Evolutionary conservation across 2,113 vertebrate genomes (phyloP).

Genomic region (Corythornis cristatus): DNA sequence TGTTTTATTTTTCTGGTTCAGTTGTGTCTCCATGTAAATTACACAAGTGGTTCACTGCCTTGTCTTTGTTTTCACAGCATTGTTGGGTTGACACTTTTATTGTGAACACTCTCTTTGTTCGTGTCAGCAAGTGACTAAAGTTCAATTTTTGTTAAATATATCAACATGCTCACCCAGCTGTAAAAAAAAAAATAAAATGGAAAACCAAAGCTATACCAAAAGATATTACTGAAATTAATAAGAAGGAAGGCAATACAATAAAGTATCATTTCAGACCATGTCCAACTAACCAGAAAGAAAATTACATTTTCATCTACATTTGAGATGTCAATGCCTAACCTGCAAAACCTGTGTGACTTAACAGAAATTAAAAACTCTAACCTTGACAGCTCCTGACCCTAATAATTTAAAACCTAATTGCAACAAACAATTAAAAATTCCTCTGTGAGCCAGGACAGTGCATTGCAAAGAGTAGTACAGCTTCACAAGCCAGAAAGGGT

Average conservation of each 20-base stretch:
- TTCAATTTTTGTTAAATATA: background rate
- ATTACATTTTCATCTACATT: background rate
- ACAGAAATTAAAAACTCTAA: background rate
- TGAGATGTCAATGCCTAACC: background rate
- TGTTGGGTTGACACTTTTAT: background rate
- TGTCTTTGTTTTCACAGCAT: background rate
- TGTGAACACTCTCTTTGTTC: background rate
- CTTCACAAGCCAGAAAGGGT: background rate
- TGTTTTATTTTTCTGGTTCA: background rate
- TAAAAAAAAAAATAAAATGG: background rate
- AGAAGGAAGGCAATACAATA: background rate
- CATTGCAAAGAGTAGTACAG: background rate
- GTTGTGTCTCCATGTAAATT: fast-evolving
- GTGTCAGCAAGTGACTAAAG: background rate
- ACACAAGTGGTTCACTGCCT: background rate
- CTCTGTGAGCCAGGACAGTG: background rate
- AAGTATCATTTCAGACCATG: background rate
- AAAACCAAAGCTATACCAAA: background rate
- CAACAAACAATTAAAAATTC: background rate
- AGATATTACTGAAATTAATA: background rate
- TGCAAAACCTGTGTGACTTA: background rate
- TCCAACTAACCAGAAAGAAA: background rate
- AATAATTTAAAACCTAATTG: background rate
- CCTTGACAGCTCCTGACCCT: background rate
- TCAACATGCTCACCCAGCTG: background rate